Base-by-base conservation (phyloP, 2,797 vertebrate genomes). In the Apogon hyalosoma region DNA sequence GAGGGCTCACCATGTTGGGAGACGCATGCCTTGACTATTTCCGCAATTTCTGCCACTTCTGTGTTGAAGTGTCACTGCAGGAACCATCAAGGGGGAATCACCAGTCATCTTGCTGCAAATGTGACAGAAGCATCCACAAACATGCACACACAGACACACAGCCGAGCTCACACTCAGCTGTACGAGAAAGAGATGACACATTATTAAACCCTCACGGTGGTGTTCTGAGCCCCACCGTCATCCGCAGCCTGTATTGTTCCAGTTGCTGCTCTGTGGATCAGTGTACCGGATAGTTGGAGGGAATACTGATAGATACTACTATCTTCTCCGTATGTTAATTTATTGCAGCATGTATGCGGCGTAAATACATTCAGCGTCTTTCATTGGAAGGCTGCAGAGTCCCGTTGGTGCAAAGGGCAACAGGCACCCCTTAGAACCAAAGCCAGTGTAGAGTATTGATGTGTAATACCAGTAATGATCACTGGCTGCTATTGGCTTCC, bases 201-300 rank as follows among this genome's bases (percentile, higher is more conserved):
- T 81, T 69, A 83, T 88, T 70, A 88, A 85, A 72, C 47, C 77
- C 74, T 75, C 0, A 18, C 28, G 13, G 82, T 72, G 75, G 63
- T 73, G 62, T 62, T 28, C 67, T 62, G 56, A 79, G 64, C 62
- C 58, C 57, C 46, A n/a, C 63, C 54, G 6, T 76, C 63, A 63
- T 79, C 50, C 61, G 47, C 63, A 73, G 57, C 80, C 73, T 68
- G 67, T 46, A 57, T 69, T 62, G 53, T 73, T 79, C 51, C 77
- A 54, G 42, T 75, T 75, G 48, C 51, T 61, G 36, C 64, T 69
- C 66, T 57, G 65, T 54, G 65, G 66, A 73, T 79, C 65, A 63
- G 43, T 41, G 66, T 52, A 42, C 71, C 60, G 52, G 63, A 74
- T 75, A 24, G 49, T 77, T 62, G 4, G 7, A 19, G 65, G 68